phyloP scores from a whole-genome alignment of 2,797 vertebrate genomes.

The Aselliscus stoliczkanus region DNA sequence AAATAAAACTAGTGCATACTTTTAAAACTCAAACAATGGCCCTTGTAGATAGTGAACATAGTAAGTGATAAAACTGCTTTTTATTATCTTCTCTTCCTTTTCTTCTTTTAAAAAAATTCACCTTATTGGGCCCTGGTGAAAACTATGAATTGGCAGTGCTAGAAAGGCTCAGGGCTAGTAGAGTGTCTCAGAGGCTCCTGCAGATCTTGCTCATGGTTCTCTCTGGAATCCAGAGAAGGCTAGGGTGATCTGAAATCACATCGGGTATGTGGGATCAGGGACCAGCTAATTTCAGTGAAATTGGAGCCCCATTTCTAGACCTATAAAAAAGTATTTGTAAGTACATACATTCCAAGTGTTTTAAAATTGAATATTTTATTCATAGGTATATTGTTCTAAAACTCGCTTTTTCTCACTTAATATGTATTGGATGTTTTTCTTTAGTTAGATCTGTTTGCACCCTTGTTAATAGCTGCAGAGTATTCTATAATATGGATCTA shows the following conservation, averaged over 20 bases:
- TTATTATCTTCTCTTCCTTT: not conserved
- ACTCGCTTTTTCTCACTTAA: not conserved
- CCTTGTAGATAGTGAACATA: not conserved
- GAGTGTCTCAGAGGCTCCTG: not conserved
- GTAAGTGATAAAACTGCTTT: not conserved
- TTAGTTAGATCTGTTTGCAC: not conserved
- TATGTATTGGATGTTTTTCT: not conserved
- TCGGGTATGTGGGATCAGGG: not conserved
- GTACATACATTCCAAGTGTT: not conserved
- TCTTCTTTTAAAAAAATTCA: not conserved
- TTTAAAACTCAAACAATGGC: not conserved
- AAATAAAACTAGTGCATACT: not conserved
- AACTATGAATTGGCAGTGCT: not conserved
- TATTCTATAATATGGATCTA: not conserved
- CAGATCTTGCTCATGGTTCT: not conserved
- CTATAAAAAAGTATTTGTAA: not conserved
- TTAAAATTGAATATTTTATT: not conserved
- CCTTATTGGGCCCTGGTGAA: not conserved
- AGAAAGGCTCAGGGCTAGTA: not conserved
- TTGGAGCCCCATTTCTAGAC: not conserved
- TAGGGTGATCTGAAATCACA: not conserved
- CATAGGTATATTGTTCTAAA: not conserved
- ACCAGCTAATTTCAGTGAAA: not conserved
- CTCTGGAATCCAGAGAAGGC: not conserved
- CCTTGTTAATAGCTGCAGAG: not conserved